These are phyloP conservation scores for Hypanus sabinus DNA, from an alignment of 2,113 vertebrate genomes.

Conservation along the genomic window DNA sequence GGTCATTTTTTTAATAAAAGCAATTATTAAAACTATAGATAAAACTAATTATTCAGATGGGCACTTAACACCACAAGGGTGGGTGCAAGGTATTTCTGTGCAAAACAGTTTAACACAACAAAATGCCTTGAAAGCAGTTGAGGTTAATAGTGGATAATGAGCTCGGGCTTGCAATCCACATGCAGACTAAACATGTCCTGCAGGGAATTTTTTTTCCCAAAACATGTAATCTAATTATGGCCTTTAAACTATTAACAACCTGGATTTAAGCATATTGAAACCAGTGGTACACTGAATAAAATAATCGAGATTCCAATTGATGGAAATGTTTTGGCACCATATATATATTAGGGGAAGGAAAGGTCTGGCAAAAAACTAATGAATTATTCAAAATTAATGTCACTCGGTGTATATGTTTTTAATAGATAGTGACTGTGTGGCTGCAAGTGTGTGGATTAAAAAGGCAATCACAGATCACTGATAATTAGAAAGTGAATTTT, in stretches of 20 bases:
- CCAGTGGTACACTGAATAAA: conserved; percentile 14
- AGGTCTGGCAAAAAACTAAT: background rate
- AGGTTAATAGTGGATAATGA: conserved; percentile 18
- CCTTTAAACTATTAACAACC: conserved; percentile 29
- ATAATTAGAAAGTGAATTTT: background rate
- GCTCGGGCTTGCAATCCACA: background rate
- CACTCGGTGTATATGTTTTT: background rate
- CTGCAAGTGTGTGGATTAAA: background rate
- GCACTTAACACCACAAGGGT: background rate
- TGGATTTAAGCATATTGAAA: conserved; percentile 9
- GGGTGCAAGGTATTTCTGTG: background rate
- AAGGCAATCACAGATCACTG: background rate
- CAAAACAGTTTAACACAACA: conserved; percentile 22
- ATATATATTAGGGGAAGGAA: background rate
- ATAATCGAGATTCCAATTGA: conserved; percentile 5
- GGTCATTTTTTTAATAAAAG: background rate
- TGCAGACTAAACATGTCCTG: background rate
- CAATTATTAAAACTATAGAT: background rate
- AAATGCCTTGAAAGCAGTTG: background rate
- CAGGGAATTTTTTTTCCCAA: background rate
- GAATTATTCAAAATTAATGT: background rate
- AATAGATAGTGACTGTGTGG: background rate
- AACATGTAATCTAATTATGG: conserved; percentile 33
- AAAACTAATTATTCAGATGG: conserved; percentile 1
- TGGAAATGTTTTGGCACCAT: conserved; percentile 7